phyloP scores from a whole-genome alignment of 2,797 vertebrate genomes.

The Ara ararauna region DNA sequence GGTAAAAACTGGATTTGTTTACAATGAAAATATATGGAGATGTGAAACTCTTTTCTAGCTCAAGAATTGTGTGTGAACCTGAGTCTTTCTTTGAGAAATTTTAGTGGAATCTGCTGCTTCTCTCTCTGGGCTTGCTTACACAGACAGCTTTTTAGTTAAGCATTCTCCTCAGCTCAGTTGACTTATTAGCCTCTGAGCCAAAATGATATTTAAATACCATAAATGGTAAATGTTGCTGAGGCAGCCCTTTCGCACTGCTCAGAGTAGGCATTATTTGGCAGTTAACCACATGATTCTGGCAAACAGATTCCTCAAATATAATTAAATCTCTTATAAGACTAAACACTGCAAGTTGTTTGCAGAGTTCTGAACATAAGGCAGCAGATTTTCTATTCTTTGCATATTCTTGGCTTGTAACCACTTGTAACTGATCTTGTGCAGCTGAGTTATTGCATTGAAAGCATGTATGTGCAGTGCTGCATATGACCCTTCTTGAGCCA shows the following conservation, averaged over 20 bases:
- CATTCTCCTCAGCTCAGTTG: slow-evolving; percentile 47
- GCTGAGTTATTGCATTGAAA: neutral
- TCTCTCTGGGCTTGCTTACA: slow-evolving; percentile 1
- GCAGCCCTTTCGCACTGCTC: neutral
- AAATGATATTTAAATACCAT: slow-evolving; percentile 79
- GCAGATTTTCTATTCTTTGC: neutral
- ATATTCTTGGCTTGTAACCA: neutral
- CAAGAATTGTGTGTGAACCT: neutral
- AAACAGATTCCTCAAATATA: slow-evolving; percentile 36
- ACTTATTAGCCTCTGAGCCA: slow-evolving; percentile 65
- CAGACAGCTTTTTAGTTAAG: slow-evolving; percentile 51
- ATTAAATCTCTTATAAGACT: slow-evolving; percentile 64
- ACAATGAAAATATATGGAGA: neutral
- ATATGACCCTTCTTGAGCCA: neutral
- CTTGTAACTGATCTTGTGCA: neutral
- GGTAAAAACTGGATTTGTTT: neutral
- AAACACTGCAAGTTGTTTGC: slow-evolving; percentile 48
- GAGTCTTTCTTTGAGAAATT: neutral
- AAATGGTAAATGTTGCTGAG: slow-evolving; percentile 80
- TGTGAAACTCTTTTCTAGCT: neutral
- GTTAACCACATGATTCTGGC: slow-evolving; percentile 38
- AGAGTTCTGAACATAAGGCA: neutral
- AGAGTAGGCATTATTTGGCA: slow-evolving; percentile 14
- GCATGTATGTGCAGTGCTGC: neutral
- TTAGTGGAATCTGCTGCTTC: neutral